A percentile compares a stretch with the other conserved stretches of the same genome.
Evolutionary conservation across 2,888 invertebrate genomes (phyloP).

Genomic region (Laothoe populi): DNA sequence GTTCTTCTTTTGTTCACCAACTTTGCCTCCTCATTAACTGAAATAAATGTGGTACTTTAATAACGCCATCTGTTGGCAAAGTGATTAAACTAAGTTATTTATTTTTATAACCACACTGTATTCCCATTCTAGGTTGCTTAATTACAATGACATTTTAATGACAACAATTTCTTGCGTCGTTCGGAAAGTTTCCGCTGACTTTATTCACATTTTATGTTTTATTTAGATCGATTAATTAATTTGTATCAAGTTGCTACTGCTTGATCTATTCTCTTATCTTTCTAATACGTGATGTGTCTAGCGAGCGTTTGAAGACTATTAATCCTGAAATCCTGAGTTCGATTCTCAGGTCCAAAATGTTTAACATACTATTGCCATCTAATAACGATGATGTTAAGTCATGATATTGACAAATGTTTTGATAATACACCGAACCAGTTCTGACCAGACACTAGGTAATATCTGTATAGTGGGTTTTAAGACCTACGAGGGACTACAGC

Average conservation of each 20-base stretch:
- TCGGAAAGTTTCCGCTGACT: neutral
- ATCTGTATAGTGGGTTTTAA: too few relatives aligned
- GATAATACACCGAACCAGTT: too few relatives aligned
- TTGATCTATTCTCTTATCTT: neutral
- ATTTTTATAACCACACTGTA: conserved; percentile 21
- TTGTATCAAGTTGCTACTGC: neutral
- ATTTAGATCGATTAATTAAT: neutral
- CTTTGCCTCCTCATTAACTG: conserved; percentile 21
- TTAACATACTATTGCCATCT: neutral
- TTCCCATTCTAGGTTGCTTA: conserved; percentile 22
- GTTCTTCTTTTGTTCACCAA: conserved; percentile 17
- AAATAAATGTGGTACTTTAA: conserved; percentile 22
- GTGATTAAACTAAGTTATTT: conserved; percentile 24
- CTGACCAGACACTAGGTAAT: too few relatives aligned
- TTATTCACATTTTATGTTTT: neutral
- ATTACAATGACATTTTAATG: conserved; percentile 24
- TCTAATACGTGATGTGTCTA: neutral
- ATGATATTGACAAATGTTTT: too few relatives aligned
- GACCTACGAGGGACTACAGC: too few relatives aligned
- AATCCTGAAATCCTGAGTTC: neutral
- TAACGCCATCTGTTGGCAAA: conserved; percentile 23
- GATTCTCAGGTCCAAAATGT: neutral
- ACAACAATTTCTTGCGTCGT: conserved; percentile 11
- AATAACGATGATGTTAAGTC: too few relatives aligned
- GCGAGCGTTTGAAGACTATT: neutral